phyloP scores from a whole-genome alignment of 2,113 vertebrate species.

The Pachyramphus minor region DNA sequence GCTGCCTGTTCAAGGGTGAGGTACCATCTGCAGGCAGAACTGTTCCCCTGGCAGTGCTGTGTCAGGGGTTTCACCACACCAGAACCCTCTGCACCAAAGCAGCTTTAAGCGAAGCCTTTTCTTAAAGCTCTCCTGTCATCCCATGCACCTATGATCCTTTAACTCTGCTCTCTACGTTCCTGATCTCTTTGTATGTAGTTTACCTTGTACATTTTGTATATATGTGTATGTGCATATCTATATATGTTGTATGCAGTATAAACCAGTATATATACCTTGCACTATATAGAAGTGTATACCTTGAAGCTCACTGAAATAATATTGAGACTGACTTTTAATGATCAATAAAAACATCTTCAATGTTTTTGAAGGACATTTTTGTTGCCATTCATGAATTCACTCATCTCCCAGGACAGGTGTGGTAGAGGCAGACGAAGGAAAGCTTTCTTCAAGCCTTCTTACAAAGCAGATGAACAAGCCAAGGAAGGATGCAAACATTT shows the following conservation, averaged over 20 bases:
- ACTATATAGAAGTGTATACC: neutral
- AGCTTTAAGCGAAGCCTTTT: neutral
- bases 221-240: fast-evolving
- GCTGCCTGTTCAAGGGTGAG: neutral
- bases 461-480: neutral
- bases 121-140: neutral
- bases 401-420: neutral
- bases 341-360: neutral
- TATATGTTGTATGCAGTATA: neutral
- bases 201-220: neutral
- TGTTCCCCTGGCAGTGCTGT: neutral
- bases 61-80: neutral
- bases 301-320: neutral
- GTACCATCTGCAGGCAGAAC: neutral
- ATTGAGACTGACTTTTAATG: neutral
- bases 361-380: neutral
- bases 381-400: neutral
- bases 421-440: neutral
- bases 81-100: neutral
- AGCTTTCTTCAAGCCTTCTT: neutral
- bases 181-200: neutral
- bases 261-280: neutral
- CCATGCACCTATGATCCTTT: neutral
- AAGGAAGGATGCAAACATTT: neutral
- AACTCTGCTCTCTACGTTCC: neutral